Base-by-base conservation (phyloP, 2,888 invertebrate species). In the Nomada ruficornis region DNA sequence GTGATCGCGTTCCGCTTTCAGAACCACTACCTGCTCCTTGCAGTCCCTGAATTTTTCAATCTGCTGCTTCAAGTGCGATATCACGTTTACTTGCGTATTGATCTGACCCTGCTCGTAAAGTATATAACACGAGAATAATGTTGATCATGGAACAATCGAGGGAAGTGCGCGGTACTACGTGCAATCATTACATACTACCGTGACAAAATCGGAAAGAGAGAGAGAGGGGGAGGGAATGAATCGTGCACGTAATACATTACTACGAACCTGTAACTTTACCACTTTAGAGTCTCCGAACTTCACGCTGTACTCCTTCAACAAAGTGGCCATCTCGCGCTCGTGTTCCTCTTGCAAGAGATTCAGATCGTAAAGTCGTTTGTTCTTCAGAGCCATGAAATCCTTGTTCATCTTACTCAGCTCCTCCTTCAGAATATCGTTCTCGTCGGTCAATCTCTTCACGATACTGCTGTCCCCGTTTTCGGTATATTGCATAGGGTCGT, bases 301-400 rank as follows among this genome's bases (percentile, higher is more conserved):
- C 9, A 90, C 85, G 72, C 90, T 93, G 82, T 94, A 94, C 52
- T 94, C 94, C 76, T 94, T 93, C n/a, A 94, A 86, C 47, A 94
- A 80, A 13, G 91, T 84, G 10, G 92, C 92, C 81, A 95, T 92
- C 78, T 94, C 94, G 29, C 94, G 91, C 81, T 94, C 94, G 68
- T 94, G 94, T 63, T 94, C 93, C 74, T 94, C 93, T 75, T 94
- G 94, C 36, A 94, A 89, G n/a, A 94, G 86, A 95, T 97, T 96
- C 93, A 97, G 96, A 94, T 97, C 97, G 93, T 97, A 96, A 89
- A 97, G 95, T 72, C 97, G 95, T 92, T 97, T 97, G 87, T 96
- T 96, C 92, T 97, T 97, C 88, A 97, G 93, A 80, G 95, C 94
- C 92, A 97, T 96, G 89, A 96, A 96, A 90, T 97, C 97, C 82